Percentiles rank a stretch among this genome's conserved stretches.
Conservation (phyloP, 2,888 invertebrate species). For the Volucella zonaria region DNA sequence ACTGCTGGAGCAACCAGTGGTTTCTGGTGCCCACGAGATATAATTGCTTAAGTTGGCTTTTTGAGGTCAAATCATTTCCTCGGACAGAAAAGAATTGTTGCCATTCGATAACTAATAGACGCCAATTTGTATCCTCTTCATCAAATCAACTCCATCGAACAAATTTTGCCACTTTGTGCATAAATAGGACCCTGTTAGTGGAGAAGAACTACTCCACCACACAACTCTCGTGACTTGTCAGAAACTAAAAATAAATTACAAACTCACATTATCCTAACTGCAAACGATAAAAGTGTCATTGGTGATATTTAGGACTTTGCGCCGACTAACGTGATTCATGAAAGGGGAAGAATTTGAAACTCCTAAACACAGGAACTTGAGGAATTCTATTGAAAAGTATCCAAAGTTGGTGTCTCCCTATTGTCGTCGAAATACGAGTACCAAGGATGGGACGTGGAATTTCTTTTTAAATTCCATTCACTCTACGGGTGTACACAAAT, state of each 20-base stretch:
- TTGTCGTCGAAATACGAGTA: constrained; percentile 13
- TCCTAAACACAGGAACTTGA: constrained; percentile 30
- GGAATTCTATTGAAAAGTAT: constrained; percentile 55
- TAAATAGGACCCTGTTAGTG: constrained; percentile 3
- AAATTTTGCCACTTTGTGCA: not conserved
- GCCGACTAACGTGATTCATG: constrained; percentile 43
- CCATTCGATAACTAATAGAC: not conserved
- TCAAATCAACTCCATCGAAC: not conserved
- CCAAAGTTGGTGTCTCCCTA: constrained; percentile 3
- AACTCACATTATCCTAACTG: constrained; percentile 58
- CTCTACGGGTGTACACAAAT: constrained; percentile 37
- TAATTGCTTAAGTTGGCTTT: not conserved
- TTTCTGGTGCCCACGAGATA: not conserved
- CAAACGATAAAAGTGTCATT: constrained; percentile 64
- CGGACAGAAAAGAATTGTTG: not conserved
- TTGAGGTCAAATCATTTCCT: not conserved
- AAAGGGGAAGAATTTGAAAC: constrained; percentile 55
- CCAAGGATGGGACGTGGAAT: constrained; percentile 4
- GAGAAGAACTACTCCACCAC: not conserved
- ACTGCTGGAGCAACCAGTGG: not conserved
- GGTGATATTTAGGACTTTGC: constrained; percentile 36
- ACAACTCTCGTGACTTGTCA: constrained; percentile 43
- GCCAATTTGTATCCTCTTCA: not conserved
- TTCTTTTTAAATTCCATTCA: constrained; percentile 33
- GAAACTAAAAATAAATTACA: constrained; percentile 51